phyloP scores from a whole-genome alignment of 2,113 vertebrate genomes.

The Oplegnathus fasciatus region DNA sequence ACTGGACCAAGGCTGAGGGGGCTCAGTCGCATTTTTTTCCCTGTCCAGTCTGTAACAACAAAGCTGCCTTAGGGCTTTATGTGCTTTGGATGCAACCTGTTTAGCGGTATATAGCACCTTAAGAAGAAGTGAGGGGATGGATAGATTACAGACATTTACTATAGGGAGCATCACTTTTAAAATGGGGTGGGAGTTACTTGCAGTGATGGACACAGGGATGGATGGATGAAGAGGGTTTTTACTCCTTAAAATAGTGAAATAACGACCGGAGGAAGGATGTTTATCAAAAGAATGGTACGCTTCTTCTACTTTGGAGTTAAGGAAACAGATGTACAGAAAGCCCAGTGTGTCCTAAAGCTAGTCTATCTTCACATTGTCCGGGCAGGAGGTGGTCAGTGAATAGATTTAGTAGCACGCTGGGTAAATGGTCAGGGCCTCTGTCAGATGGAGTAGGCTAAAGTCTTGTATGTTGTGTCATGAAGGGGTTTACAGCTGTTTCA shows the following conservation, averaged over 20 bases:
- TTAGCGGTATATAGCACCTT: conserved; percentile 9
- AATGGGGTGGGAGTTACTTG: not conserved
- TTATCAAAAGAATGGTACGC: not conserved
- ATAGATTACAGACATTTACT: conserved; percentile 1
- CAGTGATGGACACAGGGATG: not conserved
- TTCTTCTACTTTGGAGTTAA: not conserved
- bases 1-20: not conserved
- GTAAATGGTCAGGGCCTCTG: not conserved
- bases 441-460: not conserved
- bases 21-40: not conserved
- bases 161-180: not conserved
- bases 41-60: conserved; percentile 16
- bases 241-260: not conserved
- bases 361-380: conserved; percentile 69
- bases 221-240: not conserved
- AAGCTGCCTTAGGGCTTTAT: conserved; percentile 21
- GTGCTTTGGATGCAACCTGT: not conserved
- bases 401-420: not conserved
- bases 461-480: not conserved
- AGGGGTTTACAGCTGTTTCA: not conserved
- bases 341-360: conserved; percentile 39
- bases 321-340: conserved; percentile 1
- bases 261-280: not conserved
- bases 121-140: not conserved
- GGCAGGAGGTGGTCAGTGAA: conserved; percentile 31